Percentiles rank a stretch among this genome's conserved stretches.
Evolutionary conservation across 2,888 invertebrate species (phyloP).

Genomic region (Operophtera brumata): DNA sequence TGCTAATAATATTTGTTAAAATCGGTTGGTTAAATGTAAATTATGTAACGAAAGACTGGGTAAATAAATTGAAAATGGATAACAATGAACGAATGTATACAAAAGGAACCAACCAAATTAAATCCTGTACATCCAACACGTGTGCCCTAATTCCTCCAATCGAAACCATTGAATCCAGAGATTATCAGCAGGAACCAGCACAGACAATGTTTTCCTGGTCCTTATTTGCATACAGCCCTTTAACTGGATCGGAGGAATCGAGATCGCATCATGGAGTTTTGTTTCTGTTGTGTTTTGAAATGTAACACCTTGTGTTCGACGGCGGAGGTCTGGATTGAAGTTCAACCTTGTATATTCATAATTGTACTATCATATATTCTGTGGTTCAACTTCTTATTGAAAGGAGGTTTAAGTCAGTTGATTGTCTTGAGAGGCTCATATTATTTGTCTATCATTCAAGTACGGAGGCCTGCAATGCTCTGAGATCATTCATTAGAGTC

Average conservation of each 20-base stretch:
- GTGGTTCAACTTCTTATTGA: slow-evolving; percentile 14
- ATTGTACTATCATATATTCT: too few species aligned
- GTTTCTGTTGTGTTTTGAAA: slow-evolving; percentile 54
- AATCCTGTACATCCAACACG: slow-evolving; percentile 3
- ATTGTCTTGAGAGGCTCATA: not conserved
- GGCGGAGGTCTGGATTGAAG: slow-evolving; percentile 45
- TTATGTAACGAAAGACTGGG: too few species aligned
- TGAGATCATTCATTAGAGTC: too few species aligned
- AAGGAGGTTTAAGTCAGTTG: not conserved
- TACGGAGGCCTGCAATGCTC: too few species aligned
- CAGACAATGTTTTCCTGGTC: slow-evolving; percentile 63
- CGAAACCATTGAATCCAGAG: slow-evolving; percentile 42
- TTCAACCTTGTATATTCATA: too few species aligned
- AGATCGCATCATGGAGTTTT: slow-evolving; percentile 55
- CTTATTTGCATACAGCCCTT: slow-evolving; percentile 70
- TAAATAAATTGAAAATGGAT: too few species aligned
- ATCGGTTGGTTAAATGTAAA: too few species aligned
- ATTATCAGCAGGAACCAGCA: slow-evolving; percentile 67
- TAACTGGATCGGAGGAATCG: slow-evolving; percentile 57
- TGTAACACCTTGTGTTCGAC: slow-evolving; percentile 58
- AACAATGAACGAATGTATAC: too few species aligned
- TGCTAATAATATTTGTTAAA: too few species aligned
- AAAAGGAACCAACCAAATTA: too few species aligned
- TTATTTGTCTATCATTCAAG: too few species aligned
- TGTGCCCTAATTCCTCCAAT: slow-evolving; percentile 23